These are phyloP conservation scores for Narcine bancroftii DNA, from an alignment of 2,113 vertebrate species.

Conservation along the genomic window DNA sequence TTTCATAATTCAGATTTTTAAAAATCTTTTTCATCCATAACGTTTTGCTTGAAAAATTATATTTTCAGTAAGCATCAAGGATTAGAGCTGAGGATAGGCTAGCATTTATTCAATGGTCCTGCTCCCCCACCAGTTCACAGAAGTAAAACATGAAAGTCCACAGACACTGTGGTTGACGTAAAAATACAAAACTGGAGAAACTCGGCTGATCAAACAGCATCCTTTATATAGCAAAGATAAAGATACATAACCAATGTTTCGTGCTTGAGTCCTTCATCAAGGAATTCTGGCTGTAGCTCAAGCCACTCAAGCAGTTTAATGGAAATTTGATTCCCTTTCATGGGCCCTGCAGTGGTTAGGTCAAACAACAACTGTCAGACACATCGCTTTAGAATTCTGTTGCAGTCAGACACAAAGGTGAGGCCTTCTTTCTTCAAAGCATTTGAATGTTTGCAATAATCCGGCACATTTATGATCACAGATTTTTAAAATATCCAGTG, in stretches of 20 bases:
- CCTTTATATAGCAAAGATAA: no score
- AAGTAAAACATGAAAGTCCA: no score
- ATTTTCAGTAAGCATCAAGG: not conserved
- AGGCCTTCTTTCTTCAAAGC: not conserved
- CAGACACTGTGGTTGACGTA: no score
- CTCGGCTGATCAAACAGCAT: no score
- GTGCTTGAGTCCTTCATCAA: no score
- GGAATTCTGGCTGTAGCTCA: not conserved
- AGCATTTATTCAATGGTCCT: not conserved
- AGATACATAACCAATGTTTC: no score
- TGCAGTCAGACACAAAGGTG: not conserved
- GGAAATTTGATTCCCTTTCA: not conserved
- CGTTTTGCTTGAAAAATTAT: not conserved
- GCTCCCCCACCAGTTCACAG: no score
- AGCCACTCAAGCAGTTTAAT: not conserved
- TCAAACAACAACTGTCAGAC: not conserved
- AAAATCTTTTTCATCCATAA: not conserved
- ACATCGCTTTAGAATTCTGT: not conserved
- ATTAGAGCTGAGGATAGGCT: no score
- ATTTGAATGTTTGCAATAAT: not conserved
- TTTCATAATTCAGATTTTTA: not conserved
- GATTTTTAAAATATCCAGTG: not conserved
- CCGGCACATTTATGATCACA: not conserved
- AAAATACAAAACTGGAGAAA: no score
- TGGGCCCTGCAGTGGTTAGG: not conserved